Conservation (phyloP, 2,113 vertebrate genomes). For the Carassius carassius region DNA sequence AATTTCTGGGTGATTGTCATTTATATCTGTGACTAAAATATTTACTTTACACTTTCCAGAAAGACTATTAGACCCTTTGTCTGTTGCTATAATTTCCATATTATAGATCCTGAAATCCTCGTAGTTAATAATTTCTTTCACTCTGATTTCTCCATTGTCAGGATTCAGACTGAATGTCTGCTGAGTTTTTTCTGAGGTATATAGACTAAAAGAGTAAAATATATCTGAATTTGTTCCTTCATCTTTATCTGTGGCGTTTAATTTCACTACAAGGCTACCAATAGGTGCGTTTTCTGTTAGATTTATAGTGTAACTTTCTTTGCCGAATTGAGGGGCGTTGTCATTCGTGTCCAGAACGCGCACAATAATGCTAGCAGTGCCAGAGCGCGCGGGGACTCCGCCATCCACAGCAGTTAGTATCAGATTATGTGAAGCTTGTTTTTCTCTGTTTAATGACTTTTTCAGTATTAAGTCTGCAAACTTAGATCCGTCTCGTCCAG, state of each 20-base stretch:
- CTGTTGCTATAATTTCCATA: conserved; percentile 68
- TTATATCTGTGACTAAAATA: conserved; percentile 49
- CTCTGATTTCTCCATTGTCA: conserved; percentile 70
- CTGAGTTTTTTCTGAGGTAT: conserved; percentile 52
- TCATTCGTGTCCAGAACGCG: no score
- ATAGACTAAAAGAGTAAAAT: conserved; percentile 44
- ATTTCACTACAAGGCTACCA: conserved; percentile 62
- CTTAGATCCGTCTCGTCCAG: conserved; percentile 55
- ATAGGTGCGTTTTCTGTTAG: conserved; percentile 66
- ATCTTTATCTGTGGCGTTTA: conserved; percentile 73
- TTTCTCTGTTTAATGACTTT: conserved; percentile 60
- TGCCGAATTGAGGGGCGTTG: background rate
- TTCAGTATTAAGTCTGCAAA: conserved; percentile 42
- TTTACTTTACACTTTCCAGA: conserved; percentile 53
- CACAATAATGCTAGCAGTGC: no score
- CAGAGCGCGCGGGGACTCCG: conserved; percentile 63
- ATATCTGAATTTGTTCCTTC: conserved; percentile 69
- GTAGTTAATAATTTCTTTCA: conserved; percentile 70
- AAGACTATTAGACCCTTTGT: conserved; percentile 58
- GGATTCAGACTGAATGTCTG: conserved; percentile 67
- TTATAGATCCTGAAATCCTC: conserved; percentile 69
- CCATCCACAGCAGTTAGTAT: conserved; percentile 73
- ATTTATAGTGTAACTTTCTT: conserved; percentile 68
- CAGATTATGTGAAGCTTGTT: conserved; percentile 62
- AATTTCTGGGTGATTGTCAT: conserved; percentile 58